A percentile compares a stretch with the other conserved stretches of the same genome.
Evolutionary conservation across 2,113 vertebrate genomes (phyloP).

Genomic region (Callospermophilus lateralis): DNA sequence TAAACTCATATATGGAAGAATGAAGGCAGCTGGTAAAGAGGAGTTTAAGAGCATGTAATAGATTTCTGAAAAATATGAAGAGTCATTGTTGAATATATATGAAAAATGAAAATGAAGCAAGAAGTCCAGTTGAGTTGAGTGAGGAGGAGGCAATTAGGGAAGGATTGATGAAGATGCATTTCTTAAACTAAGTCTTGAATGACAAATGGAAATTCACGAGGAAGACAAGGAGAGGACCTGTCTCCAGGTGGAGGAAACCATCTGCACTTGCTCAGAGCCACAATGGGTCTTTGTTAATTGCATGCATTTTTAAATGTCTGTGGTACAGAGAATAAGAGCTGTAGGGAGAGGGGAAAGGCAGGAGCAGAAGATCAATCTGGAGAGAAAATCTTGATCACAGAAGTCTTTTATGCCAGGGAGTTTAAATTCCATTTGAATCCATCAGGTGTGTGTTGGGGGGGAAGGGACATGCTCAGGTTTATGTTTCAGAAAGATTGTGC

Average conservation of each 20-base stretch:
- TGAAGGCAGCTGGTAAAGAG: not conserved
- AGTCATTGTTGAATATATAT: not conserved
- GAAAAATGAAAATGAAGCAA: not conserved
- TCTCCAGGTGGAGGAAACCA: not conserved
- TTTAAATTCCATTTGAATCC: slow-evolving; percentile 53
- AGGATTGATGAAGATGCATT: not conserved
- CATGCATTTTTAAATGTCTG: not conserved
- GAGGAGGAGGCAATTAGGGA: not conserved
- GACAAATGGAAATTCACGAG: not conserved
- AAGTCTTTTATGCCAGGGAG: not conserved
- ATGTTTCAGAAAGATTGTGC: slow-evolving; percentile 1
- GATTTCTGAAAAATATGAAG: not conserved
- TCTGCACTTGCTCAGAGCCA: not conserved
- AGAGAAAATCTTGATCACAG: not conserved
- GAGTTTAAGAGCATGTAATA: slow-evolving; percentile 11
- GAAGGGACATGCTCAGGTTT: not conserved
- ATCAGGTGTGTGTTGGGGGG: not conserved
- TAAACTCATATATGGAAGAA: not conserved
- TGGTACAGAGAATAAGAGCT: not conserved
- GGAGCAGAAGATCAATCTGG: not conserved
- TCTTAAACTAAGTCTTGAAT: slow-evolving; percentile 43
- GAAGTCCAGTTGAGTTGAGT: not conserved
- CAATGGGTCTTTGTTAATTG: not conserved
- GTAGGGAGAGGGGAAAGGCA: not conserved
- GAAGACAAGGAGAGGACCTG: not conserved